These are phyloP conservation scores for Minunthozetes semirufus DNA, from an alignment of 2,888 invertebrate genomes.

Conservation along the genomic window DNA sequence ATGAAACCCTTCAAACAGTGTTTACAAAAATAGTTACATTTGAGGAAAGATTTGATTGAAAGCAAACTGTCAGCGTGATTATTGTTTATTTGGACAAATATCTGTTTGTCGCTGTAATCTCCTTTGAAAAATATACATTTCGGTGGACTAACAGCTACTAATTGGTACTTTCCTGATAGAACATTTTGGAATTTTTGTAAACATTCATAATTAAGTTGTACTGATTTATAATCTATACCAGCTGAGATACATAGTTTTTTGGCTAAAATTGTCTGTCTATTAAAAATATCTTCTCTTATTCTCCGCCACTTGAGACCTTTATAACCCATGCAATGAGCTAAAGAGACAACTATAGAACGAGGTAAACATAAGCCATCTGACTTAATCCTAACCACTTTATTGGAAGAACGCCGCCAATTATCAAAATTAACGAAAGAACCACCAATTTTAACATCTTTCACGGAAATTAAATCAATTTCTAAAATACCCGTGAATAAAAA, in stretches of 20 bases:
- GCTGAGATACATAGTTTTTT: neutral
- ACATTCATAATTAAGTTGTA: no score
- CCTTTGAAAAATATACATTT: neutral
- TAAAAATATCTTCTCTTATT: neutral
- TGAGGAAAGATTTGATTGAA: slow-evolving; percentile 8
- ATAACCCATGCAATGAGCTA: neutral
- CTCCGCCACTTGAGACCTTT: neutral
- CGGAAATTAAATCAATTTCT: neutral
- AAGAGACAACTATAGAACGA: neutral
- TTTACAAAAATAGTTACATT: slow-evolving; percentile 22
- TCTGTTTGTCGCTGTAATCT: neutral
- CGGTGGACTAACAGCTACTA: neutral
- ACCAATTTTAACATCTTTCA: neutral
- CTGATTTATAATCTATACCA: neutral
- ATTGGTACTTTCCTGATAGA: neutral
- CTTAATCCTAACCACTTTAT: slow-evolving; percentile 4
- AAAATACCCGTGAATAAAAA: no score
- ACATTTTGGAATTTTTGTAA: neutral
- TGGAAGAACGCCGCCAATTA: neutral
- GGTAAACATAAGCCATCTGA: neutral
- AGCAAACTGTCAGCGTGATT: slow-evolving; percentile 4
- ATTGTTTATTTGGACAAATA: neutral
- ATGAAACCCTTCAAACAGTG: slow-evolving; percentile 7
- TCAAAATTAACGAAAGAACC: neutral
- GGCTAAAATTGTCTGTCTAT: neutral